phyloP scores from a whole-genome alignment of 30 jellyfish, hydroid and myxozoan species.

The Calvadosia cruxmelitensis region DNA sequence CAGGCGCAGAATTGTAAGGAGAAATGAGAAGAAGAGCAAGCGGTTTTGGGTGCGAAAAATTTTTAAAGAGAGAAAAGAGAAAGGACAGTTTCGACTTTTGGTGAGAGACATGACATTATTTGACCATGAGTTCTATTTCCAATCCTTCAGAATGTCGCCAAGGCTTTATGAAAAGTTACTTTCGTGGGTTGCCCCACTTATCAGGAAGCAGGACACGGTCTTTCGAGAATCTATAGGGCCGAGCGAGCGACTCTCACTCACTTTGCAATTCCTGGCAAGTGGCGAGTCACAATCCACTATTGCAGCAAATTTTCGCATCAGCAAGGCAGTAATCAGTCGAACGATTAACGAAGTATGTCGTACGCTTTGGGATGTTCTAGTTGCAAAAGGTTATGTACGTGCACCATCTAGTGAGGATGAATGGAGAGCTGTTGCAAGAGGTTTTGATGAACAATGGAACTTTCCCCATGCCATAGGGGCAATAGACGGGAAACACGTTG shows the following conservation, averaged over 20 bases:
- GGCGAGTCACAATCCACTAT: constrained; percentile 52
- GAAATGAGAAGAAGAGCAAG: no score
- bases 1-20: no score
- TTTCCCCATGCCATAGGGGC: constrained; percentile 38
- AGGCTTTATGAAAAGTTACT: constrained; percentile 17
- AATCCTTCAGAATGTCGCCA: no score
- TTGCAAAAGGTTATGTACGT: constrained; percentile 13
- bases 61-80: constrained; percentile 12
- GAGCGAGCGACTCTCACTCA: constrained; percentile 41
- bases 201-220: no score
- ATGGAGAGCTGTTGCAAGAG: constrained; percentile 21
- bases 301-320: constrained; percentile 56
- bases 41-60: constrained; percentile 15
- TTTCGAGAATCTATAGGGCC: constrained; percentile 3
- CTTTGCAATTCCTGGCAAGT: constrained; percentile 40
- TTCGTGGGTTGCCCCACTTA: not conserved
- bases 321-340: constrained; percentile 36
- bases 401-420: constrained; percentile 15
- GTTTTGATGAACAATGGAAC: constrained; percentile 16
- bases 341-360: constrained; percentile 27
- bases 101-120: no score
- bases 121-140: no score
- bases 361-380: constrained; percentile 19
- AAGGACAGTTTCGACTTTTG: no score
- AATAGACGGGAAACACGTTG: constrained; percentile 37